Percentiles rank a stretch among this genome's conserved stretches.
phyloP scores from a whole-genome alignment of 2,113 vertebrate genomes.

The Myxocyprinus asiaticus region DNA sequence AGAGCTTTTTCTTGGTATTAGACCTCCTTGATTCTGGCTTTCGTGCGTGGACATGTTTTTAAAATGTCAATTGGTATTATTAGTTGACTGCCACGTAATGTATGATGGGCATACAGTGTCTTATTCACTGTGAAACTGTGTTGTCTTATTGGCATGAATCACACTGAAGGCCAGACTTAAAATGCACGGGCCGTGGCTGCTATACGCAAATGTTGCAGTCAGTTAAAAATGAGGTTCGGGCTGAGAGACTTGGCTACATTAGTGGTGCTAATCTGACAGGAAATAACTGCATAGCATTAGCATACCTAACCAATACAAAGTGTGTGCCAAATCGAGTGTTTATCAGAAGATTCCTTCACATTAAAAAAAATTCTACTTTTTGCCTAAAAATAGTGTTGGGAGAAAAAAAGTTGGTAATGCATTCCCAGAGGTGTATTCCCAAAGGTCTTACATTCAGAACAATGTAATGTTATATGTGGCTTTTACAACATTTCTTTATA shows the following conservation, averaged over 20 bases:
- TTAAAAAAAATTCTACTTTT: neutral
- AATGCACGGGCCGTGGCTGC: no score
- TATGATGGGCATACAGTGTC: no score
- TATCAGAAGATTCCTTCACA: slow-evolving; percentile 2
- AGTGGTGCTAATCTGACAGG: slow-evolving; percentile 22
- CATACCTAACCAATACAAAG: neutral
- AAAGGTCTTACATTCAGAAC: neutral
- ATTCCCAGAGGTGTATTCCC: neutral
- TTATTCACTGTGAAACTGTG: no score
- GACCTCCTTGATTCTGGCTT: no score
- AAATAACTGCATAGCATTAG: slow-evolving; percentile 20
- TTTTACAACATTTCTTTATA: slow-evolving; percentile 5
- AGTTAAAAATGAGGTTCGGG: neutral
- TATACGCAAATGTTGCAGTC: neutral
- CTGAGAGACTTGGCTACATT: slow-evolving; percentile 12
- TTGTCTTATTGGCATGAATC: no score
- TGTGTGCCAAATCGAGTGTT: neutral
- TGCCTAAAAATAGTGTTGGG: neutral
- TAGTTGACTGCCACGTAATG: no score
- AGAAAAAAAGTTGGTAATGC: neutral
- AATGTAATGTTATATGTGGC: neutral
- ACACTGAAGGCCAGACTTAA: no score
- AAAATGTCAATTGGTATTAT: no score
- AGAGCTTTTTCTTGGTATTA: no score
- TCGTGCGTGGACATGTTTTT: no score